Percentiles rank a stretch among this genome's conserved stretches.
Conservation (phyloP, 2,113 vertebrate genomes). For the Albula glossodonta region DNA sequence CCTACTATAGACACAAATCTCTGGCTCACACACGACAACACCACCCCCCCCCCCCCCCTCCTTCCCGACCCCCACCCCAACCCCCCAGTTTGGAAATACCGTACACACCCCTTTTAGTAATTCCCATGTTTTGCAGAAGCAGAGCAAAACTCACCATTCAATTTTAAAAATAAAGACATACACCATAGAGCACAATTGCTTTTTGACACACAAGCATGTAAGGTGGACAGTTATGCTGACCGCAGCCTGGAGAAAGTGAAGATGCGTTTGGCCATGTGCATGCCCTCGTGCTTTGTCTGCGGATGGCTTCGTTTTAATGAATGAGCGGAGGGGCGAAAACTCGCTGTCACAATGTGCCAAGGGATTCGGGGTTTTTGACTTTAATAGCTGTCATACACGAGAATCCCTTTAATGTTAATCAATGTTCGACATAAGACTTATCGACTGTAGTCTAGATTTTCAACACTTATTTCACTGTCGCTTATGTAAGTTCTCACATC, state of each 20-base stretch:
- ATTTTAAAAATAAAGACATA: neutral
- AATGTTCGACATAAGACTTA: neutral
- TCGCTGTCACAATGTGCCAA: neutral
- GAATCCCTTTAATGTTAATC: neutral
- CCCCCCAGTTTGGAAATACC: neutral
- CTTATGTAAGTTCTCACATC: neutral
- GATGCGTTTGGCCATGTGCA: constrained; percentile 33
- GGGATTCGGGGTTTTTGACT: neutral
- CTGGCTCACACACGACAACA: too few species aligned
- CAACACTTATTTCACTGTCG: neutral
- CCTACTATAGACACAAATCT: neutral
- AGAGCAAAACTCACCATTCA: neutral
- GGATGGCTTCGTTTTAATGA: constrained; percentile 31
- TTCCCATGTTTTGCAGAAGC: neutral
- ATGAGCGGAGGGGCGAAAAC: constrained; percentile 7
- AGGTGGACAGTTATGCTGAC: neutral
- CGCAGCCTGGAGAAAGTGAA: neutral
- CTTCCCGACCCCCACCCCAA: neutral
- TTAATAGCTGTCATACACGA: neutral
- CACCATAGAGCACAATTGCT: neutral
- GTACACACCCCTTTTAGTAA: neutral
- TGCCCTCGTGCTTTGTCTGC: constrained; percentile 41
- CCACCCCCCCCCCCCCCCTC: too few species aligned
- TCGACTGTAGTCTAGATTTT: neutral
- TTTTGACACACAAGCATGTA: neutral